A percentile compares a stretch with the other conserved stretches of the same genome.
phyloP scores from a whole-genome alignment of 2,113 vertebrate species.

The Vulpes vulpes region DNA sequence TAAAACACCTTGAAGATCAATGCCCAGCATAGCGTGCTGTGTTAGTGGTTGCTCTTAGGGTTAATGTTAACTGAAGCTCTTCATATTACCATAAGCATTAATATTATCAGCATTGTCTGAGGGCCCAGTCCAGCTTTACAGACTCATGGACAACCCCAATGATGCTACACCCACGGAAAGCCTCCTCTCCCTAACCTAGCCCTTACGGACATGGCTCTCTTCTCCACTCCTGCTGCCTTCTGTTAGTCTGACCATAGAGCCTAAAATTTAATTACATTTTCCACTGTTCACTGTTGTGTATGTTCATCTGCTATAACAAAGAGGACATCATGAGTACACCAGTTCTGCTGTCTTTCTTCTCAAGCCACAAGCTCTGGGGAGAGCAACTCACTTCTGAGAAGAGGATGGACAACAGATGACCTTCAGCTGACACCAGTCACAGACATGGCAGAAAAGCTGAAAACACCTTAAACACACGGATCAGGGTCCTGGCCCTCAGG shows the following conservation, averaged over 20 bases:
- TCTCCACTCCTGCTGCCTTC: neutral
- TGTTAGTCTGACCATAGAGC: neutral
- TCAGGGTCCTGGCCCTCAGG: neutral
- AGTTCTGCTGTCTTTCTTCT: neutral
- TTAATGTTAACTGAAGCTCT: neutral
- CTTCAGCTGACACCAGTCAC: neutral
- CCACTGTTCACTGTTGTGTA: neutral
- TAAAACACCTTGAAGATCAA: neutral
- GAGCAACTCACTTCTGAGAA: neutral
- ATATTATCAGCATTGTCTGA: neutral
- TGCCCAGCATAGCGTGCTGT: neutral
- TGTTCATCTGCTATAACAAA: neutral
- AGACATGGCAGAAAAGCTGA: neutral
- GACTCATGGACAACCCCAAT: neutral
- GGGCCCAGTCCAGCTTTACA: neutral
- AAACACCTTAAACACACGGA: neutral
- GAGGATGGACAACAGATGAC: neutral
- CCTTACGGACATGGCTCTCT: neutral
- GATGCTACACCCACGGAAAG: neutral
- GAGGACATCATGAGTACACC: neutral
- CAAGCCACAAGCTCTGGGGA: neutral
- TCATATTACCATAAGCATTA: neutral
- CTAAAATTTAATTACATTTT: neutral
- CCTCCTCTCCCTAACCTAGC: neutral
- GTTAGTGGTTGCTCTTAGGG: neutral